Conservation (phyloP, 2,888 invertebrate genomes). For the Thecophora atra region DNA sequence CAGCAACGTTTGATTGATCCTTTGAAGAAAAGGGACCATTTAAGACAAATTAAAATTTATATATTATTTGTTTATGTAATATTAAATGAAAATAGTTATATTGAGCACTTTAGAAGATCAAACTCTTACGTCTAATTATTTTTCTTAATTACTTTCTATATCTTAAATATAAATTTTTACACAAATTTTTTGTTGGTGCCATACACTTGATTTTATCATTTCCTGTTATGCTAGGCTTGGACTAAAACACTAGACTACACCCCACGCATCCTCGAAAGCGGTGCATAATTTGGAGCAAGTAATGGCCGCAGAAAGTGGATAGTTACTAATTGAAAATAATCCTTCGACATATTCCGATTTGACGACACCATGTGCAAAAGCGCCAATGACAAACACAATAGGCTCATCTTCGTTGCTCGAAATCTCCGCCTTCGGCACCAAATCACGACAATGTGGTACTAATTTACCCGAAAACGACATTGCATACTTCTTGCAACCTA, state of each 20-base stretch:
- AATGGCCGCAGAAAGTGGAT: slow-evolving; percentile 95
- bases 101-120: no score
- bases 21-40: no score
- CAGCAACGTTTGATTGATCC: no score
- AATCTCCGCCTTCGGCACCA: slow-evolving; percentile 72
- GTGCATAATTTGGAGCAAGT: slow-evolving; percentile 95
- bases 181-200: no score
- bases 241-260: slow-evolving; percentile 68
- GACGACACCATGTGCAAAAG: slow-evolving; percentile 97
- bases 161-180: no score
- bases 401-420: slow-evolving; percentile 83
- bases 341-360: slow-evolving; percentile 90
- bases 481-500: slow-evolving; percentile 88
- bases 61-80: no score
- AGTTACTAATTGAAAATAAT: slow-evolving; percentile 91
- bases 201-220: no score
- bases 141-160: no score
- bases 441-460: slow-evolving; percentile 74
- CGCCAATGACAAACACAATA: slow-evolving; percentile 90
- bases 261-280: slow-evolving; percentile 96
- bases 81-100: no score
- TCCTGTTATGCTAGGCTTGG: no score
- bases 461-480: slow-evolving; percentile 89
- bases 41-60: no score
- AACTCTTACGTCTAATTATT: no score